Evolutionary conservation across 2,888 invertebrate species (phyloP).

Genomic region (Ophion obscuratus): DNA sequence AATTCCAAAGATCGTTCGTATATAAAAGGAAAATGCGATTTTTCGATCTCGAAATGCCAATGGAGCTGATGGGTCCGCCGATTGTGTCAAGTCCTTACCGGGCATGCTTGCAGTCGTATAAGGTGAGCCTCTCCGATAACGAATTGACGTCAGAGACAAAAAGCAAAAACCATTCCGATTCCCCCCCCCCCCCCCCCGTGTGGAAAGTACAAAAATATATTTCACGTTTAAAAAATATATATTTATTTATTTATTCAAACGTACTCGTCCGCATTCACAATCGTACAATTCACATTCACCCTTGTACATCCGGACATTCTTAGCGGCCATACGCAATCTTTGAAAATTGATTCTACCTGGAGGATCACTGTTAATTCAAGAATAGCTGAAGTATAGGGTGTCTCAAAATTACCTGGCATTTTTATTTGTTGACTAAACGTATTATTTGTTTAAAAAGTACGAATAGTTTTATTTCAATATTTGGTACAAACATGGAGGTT

Average conservation of each 20-base stretch:
- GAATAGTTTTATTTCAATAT: no score
- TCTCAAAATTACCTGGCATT: no score
- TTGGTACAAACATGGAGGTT: no score
- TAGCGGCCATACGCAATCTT: not conserved
- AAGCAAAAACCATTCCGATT: constrained; percentile 52
- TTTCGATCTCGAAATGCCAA: no score
- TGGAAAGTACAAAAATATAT: constrained; percentile 76
- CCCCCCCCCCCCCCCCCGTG: constrained; percentile 65
- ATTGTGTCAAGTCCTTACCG: not conserved
- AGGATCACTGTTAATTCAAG: constrained; percentile 61
- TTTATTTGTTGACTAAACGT: no score
- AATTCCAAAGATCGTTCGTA: no score
- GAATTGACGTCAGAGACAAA: constrained; percentile 4
- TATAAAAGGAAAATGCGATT: no score
- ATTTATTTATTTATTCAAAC: constrained; percentile 66
- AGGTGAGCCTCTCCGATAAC: constrained; percentile 26
- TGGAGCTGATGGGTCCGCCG: no score
- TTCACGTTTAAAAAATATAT: constrained; percentile 63
- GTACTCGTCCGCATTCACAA: constrained; percentile 46
- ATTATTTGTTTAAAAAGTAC: no score
- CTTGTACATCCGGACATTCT: constrained; percentile 7
- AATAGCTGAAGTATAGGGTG: constrained; percentile 29
- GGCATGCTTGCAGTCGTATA: constrained; percentile 5
- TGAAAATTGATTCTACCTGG: constrained; percentile 63
- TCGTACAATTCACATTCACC: constrained; percentile 26